phyloP scores from a whole-genome alignment of 2,797 vertebrate species.

The Gobionotothen gibberifrons region DNA sequence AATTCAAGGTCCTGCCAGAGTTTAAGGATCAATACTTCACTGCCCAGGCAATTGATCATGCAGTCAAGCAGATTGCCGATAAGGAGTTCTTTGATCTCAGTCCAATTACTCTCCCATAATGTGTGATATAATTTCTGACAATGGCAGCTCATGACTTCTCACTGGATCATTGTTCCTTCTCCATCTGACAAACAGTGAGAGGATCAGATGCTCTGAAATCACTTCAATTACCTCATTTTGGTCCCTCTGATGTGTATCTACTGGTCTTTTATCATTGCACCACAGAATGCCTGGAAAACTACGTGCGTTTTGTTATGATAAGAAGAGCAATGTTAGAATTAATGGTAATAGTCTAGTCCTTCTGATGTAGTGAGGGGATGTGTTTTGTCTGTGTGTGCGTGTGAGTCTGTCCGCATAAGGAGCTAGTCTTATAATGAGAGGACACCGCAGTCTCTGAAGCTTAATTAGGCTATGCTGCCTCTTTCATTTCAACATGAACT shows the following conservation, averaged over 20 bases:
- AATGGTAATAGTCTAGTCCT: slow-evolving; percentile 23
- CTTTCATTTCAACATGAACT: slow-evolving; percentile 34
- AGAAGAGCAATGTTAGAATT: slow-evolving; percentile 23
- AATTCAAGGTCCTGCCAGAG: background rate
- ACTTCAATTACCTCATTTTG: slow-evolving; percentile 35
- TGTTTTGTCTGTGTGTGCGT: background rate
- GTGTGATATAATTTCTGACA: slow-evolving; percentile 36
- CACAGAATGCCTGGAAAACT: slow-evolving; percentile 2
- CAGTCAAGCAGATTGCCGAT: slow-evolving; percentile 29
- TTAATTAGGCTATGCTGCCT: slow-evolving; percentile 30
- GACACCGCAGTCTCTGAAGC: slow-evolving; percentile 8
- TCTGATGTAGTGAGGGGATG: slow-evolving; percentile 5
- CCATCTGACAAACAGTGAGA: slow-evolving; percentile 8
- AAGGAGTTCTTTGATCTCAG: slow-evolving; percentile 43
- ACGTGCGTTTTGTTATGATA: slow-evolving; percentile 12
- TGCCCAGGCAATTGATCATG: slow-evolving; percentile 18
- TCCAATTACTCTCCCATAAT: slow-evolving; percentile 35
- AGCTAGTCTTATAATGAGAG: slow-evolving; percentile 31
- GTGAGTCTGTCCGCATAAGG: background rate
- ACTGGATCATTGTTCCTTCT: slow-evolving; percentile 10
- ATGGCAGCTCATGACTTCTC: slow-evolving; percentile 22
- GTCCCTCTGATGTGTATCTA: slow-evolving; percentile 37
- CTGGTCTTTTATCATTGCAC: slow-evolving; percentile 31
- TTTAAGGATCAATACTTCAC: slow-evolving; percentile 36
- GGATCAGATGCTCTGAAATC: slow-evolving; percentile 39